Evolutionary conservation across 2,113 vertebrate genomes (phyloP), one percentile per base, ranked within the genome.

Genomic region (Melanostigma gelatinosum): DNA sequence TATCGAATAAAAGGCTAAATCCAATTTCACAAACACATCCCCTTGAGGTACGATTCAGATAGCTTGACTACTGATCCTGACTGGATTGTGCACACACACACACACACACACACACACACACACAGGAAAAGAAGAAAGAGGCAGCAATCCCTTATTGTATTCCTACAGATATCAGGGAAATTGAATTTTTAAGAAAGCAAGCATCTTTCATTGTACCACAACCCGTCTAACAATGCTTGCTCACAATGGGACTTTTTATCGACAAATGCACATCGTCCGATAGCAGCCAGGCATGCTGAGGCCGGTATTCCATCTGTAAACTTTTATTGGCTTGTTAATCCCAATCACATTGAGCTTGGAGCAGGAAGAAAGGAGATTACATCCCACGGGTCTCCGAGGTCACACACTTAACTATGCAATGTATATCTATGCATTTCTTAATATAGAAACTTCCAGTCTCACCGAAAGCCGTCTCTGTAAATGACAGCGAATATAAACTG

Each of bases 21-120:
- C 79, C 83, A 83, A 86, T 93, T 93, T 87, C 79, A 86, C 77
- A 83, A 90, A 89, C 83, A 77, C 24, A 75, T 74, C 46, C 84
- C 90, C 79, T 75, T 11, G 80, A 85, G 85, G 68, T 66, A 57
- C 40, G 57, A 75, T 60, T 82, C 73, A 50, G 62, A 85, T 73
- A 83, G 71, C 72, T 75, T 72, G 46, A 75, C 85, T 80, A 50
- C 62, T 72, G 78, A 84, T 86, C 46, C 60, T 54, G 27, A n/a
- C 70, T 69, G 32, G 6, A 68, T 42, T 34, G 38, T 67, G 44
- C 58, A 24, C 52, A 68, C 36, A 29, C 29, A 80, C 61, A 58
- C 58, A 36, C 6, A 42, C 5, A 27, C 16, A 87, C 29, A 73
- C 61, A 64, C 64, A 46, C 29, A 46, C 10, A 52, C 4, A 29